Base-by-base conservation (phyloP, 2,797 vertebrate species). In the Ataeniobius toweri region DNA sequence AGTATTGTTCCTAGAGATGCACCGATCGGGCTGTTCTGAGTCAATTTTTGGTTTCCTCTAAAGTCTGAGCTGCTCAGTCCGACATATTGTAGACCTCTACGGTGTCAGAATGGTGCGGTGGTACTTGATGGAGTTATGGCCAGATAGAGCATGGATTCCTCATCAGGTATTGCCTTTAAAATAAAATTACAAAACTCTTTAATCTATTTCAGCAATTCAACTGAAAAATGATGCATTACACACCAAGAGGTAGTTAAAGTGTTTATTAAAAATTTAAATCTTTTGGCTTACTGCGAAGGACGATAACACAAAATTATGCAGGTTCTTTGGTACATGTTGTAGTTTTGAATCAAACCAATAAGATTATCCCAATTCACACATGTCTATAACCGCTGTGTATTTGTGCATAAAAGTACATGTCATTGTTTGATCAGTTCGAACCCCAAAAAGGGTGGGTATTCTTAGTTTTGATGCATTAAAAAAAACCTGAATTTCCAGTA, bases 121-220 rank as follows among this genome's bases (percentile, higher is more conserved):
- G 97, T 93, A 97, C 95, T 95, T 97, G 97, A 88, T 98, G 97
- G 85, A 98, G 97, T 95, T 98, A 98, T 70, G 97, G 96, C 83
- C 97, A 94, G 3, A 97, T 98, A 50, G 97, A 97, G 86, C 97
- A 98, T 0, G 97, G 97, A 84, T 98, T 98, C 94, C 97, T 95
- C 93, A 97, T 98, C 82, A 98, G 93, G 94, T 98, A 98, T 92
- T 98, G 97, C 94, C 97, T 98, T 87, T 16, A 65, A 74, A 61
- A 67, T 44, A 55, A n/a, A 51, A 5, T 22, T 22, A 16, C 59
- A 65, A 26, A 39, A 36, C 22, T 70, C 39, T n/a, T n/a, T 44
- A 13, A n/a, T n/a, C 10, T n/a, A 67, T 44, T 67, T 44, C 0
- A 6, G 41, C 9, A 26, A 28, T 12, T 26, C n/a, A n/a, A 26